Conservation (phyloP, 2,797 vertebrate species). For the Hafferia zeledoni region DNA sequence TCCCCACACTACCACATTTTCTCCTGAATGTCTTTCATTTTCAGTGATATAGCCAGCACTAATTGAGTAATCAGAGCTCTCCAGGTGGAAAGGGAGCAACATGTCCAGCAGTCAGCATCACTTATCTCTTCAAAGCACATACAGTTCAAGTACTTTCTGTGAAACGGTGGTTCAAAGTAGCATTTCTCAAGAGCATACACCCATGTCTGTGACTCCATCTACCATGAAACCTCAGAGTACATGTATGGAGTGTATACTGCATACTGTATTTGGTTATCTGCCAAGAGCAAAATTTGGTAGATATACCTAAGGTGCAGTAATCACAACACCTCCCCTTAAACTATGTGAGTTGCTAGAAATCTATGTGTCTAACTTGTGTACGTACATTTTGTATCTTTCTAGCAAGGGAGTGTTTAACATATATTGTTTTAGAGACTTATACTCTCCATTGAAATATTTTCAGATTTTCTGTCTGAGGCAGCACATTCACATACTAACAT, state of each 20-base stretch:
- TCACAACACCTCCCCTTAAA: neutral
- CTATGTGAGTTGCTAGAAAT: neutral
- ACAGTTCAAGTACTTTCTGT: neutral
- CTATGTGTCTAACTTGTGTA: neutral
- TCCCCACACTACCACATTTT: neutral
- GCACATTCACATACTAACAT: accelerated
- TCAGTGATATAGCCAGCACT: neutral
- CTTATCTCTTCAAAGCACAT: neutral
- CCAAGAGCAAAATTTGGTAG: accelerated
- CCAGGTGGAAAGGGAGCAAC: neutral
- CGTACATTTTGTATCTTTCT: neutral
- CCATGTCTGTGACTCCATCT: neutral
- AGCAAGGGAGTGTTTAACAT: neutral
- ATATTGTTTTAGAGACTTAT: neutral
- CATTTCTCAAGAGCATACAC: neutral
- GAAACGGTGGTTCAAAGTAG: neutral
- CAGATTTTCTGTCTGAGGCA: neutral
- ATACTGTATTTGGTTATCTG: neutral
- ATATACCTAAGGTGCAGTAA: neutral
- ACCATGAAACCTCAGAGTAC: neutral
- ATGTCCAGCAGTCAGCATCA: neutral
- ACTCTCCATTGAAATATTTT: neutral
- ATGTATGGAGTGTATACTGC: neutral
- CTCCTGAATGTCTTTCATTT: neutral
- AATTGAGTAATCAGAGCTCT: neutral